phyloP scores from a whole-genome alignment of 2,888 invertebrate species.

The Plebejus argus region DNA sequence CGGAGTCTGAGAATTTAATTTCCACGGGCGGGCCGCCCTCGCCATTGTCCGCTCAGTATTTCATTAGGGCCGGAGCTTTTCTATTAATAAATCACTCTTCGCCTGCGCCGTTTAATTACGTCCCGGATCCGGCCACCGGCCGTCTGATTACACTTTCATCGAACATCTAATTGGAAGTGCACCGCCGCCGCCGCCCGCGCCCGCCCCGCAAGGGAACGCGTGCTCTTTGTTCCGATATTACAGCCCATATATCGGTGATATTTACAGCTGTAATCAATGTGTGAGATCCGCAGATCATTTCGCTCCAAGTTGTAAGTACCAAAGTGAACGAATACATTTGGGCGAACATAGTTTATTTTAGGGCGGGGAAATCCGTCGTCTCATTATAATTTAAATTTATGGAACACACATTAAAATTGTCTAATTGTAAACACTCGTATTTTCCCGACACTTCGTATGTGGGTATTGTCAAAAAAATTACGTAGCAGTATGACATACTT shows the following conservation, averaged over 20 bases:
- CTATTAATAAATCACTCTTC: constrained; percentile 82
- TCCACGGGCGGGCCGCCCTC: constrained; percentile 72
- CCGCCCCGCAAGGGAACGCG: constrained; percentile 62
- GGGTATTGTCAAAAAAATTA: too few relatives aligned
- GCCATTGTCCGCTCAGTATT: constrained; percentile 80
- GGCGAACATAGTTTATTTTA: background rate
- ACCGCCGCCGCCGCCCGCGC: background rate
- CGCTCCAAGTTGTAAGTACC: background rate
- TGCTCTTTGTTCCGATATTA: constrained; percentile 75
- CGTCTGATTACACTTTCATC: constrained; percentile 81
- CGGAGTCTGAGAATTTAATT: constrained; percentile 76
- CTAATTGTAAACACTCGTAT: background rate
- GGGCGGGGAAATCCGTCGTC: background rate
- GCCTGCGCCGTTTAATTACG: constrained; percentile 79
- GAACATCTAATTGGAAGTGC: constrained; percentile 81
- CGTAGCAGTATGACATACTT: too few relatives aligned
- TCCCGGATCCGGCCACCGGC: constrained; percentile 75
- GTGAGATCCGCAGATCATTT: background rate
- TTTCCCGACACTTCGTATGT: background rate
- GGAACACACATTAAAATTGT: too few relatives aligned
- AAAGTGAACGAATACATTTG: background rate
- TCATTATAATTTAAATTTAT: too few relatives aligned
- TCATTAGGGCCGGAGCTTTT: constrained; percentile 80
- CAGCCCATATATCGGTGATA: constrained; percentile 65
- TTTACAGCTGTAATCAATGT: constrained; percentile 9